Base-by-base conservation (phyloP, 2,113 vertebrate genomes). In the Solea solea region DNA sequence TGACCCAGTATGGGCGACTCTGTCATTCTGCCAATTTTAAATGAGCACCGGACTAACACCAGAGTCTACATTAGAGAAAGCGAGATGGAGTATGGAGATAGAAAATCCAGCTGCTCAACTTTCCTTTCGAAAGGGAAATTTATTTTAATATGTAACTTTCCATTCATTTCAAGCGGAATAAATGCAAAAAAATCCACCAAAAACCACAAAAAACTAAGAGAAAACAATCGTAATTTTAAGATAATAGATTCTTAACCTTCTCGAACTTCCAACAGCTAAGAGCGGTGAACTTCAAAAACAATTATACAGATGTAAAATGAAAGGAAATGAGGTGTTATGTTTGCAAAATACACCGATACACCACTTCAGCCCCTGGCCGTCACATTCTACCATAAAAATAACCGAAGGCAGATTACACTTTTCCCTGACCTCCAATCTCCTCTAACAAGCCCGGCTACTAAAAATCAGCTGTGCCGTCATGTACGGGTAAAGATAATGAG, bases 401-500 rank as follows among this genome's bases (percentile, higher is more conserved):
- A 78, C 68, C 27, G 54, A 78, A 10, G 52, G 58, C 75, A 89
- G 88, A 86, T 76, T 82, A 81, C 88, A 84, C 81, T 54, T 83
- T 84, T 85, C 84, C 69, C 86, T 89, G 89, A 89, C 80, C 82
- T 90, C 88, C 86, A 74, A 66, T 82, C 71, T 78, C 83, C 91
- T 86, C 87, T 92, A 90, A 72, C 90, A 84, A 89, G 86, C 85
- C 88, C 59, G 25, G 71, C 85, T 78, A 87, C 88, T 84, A 82
- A 91, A 90, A 93, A 93, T 97, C 96, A 96, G 94, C 94, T 89
- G 91, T 65, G 64, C 94, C 95, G 95, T 95, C 95, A 95, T 96
- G 94, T 96, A 94, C 94, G 92, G 95, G 94, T 94, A 93, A 95
- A 96, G 95, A 96, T 97, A 97, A 98, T 96, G 95, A 97, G 95